Conservation (phyloP, 2,888 invertebrate species). For the Clepsis dumicolana region DNA sequence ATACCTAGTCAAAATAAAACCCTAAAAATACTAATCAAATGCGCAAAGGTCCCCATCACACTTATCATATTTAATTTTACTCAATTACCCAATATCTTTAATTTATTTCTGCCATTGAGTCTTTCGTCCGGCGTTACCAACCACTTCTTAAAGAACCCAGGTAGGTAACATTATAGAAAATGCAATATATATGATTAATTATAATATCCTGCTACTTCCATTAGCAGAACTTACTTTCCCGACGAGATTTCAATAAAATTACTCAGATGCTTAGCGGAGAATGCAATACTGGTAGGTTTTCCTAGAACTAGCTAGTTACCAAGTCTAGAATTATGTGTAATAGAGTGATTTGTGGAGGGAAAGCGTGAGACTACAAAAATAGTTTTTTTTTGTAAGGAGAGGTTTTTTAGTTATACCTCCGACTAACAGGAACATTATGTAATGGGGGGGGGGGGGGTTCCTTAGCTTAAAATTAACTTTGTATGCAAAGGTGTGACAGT, state of each 20-base stretch:
- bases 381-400: background rate
- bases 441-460: no score
- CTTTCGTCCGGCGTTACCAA: background rate
- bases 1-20: no score
- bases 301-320: background rate
- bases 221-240: constrained; percentile 34
- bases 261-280: constrained; percentile 31
- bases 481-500: no score
- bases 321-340: constrained; percentile 5
- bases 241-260: constrained; percentile 43
- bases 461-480: no score
- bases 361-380: background rate
- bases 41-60: no score
- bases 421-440: no score
- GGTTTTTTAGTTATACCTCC: no score
- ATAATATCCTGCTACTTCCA: constrained; percentile 34
- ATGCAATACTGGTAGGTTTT: constrained; percentile 18
- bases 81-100: background rate
- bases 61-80: no score
- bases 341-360: background rate
- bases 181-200: constrained; percentile 38
- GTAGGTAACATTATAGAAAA: constrained; percentile 27
- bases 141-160: constrained; percentile 12
- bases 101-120: background rate
- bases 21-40: no score